These are phyloP conservation scores for Mus minutoides DNA, from an alignment of 2,797 vertebrate species.

Conservation along the genomic window DNA sequence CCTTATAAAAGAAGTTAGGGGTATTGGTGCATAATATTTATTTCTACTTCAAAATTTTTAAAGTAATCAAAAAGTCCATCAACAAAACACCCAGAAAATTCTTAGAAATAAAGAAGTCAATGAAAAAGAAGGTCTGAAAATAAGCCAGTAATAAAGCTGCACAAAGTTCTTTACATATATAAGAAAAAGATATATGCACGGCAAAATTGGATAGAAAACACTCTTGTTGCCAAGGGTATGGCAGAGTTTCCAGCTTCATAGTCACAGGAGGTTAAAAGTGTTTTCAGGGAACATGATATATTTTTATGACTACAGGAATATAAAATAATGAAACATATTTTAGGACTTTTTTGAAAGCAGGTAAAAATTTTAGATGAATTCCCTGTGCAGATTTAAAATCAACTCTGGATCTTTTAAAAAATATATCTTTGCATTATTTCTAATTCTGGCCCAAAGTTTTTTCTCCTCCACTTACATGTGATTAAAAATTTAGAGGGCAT, in stretches of 20 bases:
- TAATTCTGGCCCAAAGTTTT: conserved; percentile 6
- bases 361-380: neutral
- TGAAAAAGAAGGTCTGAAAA: neutral
- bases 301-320: neutral
- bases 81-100: neutral
- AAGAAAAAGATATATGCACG: neutral
- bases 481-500: conserved; percentile 38
- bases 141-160: neutral
- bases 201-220: neutral
- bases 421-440: neutral
- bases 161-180: neutral
- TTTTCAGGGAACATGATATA: neutral
- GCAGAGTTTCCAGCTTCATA: neutral
- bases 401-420: neutral
- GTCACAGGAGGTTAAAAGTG: neutral
- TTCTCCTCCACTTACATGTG: neutral
- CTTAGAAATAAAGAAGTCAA: neutral
- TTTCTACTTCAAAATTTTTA: neutral
- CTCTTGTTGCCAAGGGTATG: neutral
- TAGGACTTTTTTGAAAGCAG: conserved; percentile 25
- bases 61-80: neutral
- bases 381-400: conserved; percentile 38
- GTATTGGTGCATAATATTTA: neutral
- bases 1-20: neutral
- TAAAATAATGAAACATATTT: conserved; percentile 28